Conservation (phyloP, 35 echinoderm and acorn worm genomes). For the Lytechinus pictus region DNA sequence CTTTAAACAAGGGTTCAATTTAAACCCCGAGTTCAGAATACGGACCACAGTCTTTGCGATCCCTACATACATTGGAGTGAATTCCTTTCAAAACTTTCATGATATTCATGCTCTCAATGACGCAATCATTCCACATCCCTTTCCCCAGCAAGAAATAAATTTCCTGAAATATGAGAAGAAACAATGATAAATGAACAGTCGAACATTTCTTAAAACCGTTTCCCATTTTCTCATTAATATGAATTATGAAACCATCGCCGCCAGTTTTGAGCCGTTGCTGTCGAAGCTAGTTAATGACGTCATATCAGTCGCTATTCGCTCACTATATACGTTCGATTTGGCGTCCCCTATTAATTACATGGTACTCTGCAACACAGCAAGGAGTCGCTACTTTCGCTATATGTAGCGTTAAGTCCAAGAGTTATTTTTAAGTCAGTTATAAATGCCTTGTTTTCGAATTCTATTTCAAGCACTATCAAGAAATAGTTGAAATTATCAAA, state of each 20-base stretch:
- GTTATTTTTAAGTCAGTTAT: conserved; percentile 14
- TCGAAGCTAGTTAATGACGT: not conserved
- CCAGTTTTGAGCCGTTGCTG: not conserved
- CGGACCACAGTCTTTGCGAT: no score
- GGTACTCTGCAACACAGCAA: not conserved
- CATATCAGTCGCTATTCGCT: not conserved
- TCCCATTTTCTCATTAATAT: not conserved
- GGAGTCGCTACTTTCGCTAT: not conserved
- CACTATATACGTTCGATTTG: not conserved
- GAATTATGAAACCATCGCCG: not conserved
- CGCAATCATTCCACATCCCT: not conserved
- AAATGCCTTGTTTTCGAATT: not conserved
- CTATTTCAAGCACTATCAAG: not conserved
- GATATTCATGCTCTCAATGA: not conserved
- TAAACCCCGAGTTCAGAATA: no score
- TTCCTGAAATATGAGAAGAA: not conserved
- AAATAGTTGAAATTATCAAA: not conserved
- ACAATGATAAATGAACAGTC: not conserved
- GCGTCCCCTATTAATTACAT: conserved; percentile 11
- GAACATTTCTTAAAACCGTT: not conserved
- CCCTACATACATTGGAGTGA: no score
- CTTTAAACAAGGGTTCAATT: no score
- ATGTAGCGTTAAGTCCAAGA: not conserved
- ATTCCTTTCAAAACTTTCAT: not conserved
- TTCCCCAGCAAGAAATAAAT: no score